Percentiles rank a stretch among this genome's conserved stretches.
phyloP scores from a whole-genome alignment of 2,113 vertebrate species.

The Tyrannus savana region DNA sequence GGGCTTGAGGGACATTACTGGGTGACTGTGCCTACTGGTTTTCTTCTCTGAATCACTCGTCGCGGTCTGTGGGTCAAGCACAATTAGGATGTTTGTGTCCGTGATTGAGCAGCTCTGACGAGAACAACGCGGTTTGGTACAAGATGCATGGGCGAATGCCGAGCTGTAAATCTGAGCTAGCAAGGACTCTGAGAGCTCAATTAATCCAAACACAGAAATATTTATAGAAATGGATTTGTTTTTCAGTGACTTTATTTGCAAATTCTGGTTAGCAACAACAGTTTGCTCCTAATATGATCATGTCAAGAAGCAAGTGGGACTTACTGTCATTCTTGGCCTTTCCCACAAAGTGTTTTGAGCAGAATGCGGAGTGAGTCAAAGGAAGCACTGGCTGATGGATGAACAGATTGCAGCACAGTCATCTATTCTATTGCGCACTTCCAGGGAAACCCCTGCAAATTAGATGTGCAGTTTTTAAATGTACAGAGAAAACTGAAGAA shows the following conservation, averaged over 20 bases:
- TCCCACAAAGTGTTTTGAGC: slow-evolving; percentile 30
- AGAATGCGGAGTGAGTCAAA: slow-evolving; percentile 39
- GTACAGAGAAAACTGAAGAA: slow-evolving; percentile 52
- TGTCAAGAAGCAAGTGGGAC: slow-evolving; percentile 46
- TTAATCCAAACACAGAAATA: slow-evolving; percentile 21
- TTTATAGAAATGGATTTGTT: slow-evolving; percentile 18
- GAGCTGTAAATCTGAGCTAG: slow-evolving; percentile 6
- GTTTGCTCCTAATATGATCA: slow-evolving; percentile 42
- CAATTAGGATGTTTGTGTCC: background rate
- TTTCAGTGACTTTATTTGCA: slow-evolving; percentile 44
- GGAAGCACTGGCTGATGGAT: slow-evolving; percentile 30
- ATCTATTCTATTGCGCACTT: slow-evolving; percentile 28
- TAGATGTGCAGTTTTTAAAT: slow-evolving; percentile 19
- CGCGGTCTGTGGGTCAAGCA: rapidly evolving
- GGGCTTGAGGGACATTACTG: background rate
- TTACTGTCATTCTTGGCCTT: slow-evolving; percentile 42
- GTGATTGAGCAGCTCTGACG: background rate
- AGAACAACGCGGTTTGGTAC: background rate
- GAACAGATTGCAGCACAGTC: slow-evolving; percentile 26
- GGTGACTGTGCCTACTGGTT: background rate
- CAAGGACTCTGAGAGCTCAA: background rate
- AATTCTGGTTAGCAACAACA: slow-evolving; percentile 44
- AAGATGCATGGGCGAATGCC: background rate
- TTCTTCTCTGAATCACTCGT: background rate
- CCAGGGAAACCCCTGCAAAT: slow-evolving; percentile 44